Percentiles rank a stretch among this genome's conserved stretches.
These are phyloP conservation scores for Acleris emargana DNA, from an alignment of 2,888 invertebrate species.

Conservation along the genomic window DNA sequence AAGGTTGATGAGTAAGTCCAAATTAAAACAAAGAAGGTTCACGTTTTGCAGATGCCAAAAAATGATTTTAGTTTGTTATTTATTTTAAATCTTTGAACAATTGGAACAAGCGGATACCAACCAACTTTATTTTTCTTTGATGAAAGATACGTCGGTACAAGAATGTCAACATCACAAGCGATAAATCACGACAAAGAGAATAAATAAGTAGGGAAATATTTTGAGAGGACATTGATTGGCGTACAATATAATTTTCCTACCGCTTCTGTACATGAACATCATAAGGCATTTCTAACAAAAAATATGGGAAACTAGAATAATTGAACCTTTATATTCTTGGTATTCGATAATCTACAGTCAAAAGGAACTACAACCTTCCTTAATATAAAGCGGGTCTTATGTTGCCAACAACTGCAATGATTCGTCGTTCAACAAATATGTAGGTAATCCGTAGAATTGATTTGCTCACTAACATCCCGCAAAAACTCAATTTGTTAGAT, in stretches of 20 bases:
- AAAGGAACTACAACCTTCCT: not conserved
- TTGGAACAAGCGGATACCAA: no score
- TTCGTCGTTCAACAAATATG: no score
- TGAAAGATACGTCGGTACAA: no score
- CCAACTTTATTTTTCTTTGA: no score
- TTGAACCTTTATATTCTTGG: constrained; percentile 21
- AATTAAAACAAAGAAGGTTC: not conserved
- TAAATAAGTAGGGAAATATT: constrained; percentile 6
- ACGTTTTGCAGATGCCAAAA: no score
- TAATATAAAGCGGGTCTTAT: no score
- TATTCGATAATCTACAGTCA: constrained; percentile 19
- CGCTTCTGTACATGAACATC: constrained; percentile 12
- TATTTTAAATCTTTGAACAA: no score
- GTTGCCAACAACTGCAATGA: no score
- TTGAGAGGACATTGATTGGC: constrained; percentile 5
- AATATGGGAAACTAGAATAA: constrained; percentile 17
- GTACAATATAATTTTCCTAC: constrained; percentile 20
- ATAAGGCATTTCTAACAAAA: constrained; percentile 20
- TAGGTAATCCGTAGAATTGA: no score
- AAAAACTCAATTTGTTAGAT: no score
- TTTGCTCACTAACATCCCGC: no score
- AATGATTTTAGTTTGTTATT: no score
- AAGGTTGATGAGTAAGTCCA: constrained; percentile 58
- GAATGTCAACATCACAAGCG: constrained; percentile 2
- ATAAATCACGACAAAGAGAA: constrained; percentile 11